phyloP scores from a whole-genome alignment of 1,140 invertebrate species.

The silkworm (Bombyx mori) region DNA sequence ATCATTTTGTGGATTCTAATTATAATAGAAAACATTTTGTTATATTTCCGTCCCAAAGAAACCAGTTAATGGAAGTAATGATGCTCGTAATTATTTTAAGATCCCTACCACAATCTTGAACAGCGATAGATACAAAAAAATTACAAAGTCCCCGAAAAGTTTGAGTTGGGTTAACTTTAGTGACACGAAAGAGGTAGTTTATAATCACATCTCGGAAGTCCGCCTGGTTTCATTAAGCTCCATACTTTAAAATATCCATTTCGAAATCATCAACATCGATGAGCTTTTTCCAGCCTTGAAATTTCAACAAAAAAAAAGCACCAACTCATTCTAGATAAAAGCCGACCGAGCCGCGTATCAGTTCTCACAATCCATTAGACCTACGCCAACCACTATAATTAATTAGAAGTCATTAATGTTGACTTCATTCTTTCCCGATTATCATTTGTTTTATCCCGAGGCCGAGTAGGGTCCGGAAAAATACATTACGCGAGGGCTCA shows the following conservation, averaged over 20 bases:
- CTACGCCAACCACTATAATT: conserved; percentile 37
- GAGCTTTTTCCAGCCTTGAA: no score
- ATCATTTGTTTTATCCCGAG: conserved; percentile 62
- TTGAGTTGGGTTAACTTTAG: no score
- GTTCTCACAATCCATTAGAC: conserved; percentile 31
- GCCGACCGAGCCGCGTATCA: conserved; percentile 7
- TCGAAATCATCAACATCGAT: no score
- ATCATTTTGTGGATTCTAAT: no score
- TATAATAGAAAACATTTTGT: no score
- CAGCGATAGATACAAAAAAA: neutral
- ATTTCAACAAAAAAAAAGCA: no score
- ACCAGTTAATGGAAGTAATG: neutral
- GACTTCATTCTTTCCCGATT: conserved; percentile 69
- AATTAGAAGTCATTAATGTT: conserved; percentile 61
- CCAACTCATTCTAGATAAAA: no score
- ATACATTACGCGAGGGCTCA: conserved; percentile 58
- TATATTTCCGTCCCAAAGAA: conserved; percentile 1
- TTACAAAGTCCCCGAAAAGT: no score
- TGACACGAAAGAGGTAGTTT: no score
- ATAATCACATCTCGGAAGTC: no score
- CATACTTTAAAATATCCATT: no score
- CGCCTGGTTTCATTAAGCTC: no score
- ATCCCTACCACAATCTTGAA: neutral
- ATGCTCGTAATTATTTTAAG: neutral
- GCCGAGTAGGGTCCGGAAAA: conserved; percentile 51